phyloP scores from a whole-genome alignment of 53 echinoderm and acorn worm genomes.

The Henricia sp. region DNA sequence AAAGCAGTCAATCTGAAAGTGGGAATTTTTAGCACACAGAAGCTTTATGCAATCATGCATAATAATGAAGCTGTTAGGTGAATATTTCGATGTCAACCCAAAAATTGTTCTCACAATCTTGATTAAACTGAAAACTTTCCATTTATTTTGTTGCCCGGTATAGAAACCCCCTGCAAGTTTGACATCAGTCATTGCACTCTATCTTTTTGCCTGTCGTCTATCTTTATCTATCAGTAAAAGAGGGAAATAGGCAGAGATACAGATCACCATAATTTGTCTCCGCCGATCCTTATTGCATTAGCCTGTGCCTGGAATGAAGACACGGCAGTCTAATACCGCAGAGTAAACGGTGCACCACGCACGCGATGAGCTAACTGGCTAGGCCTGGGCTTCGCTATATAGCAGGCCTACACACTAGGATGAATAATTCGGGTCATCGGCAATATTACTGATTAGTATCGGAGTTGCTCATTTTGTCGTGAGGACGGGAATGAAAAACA shows the following conservation, averaged over 20 bases:
- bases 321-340: background rate
- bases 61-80: no score
- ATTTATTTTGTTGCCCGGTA: no score
- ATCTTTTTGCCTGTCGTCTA: background rate
- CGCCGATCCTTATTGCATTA: conserved; percentile 56
- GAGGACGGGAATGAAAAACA: background rate
- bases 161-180: background rate
- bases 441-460: conserved; percentile 25
- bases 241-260: background rate
- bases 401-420: background rate
- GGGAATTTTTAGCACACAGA: no score
- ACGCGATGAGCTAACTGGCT: no score
- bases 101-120: no score
- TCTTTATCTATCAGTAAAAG: background rate
- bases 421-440: background rate
- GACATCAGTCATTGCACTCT: conserved; percentile 37
- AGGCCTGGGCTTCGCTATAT: background rate
- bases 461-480: no score
- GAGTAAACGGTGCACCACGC: no score
- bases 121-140: no score
- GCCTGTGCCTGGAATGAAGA: conserved; percentile 11
- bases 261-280: conserved; percentile 47
- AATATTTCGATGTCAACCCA: no score
- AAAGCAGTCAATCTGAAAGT: no score
- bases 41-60: no score